Conservation (phyloP, 2,113 vertebrate genomes). For the Ptychochromis oligacanthus region DNA sequence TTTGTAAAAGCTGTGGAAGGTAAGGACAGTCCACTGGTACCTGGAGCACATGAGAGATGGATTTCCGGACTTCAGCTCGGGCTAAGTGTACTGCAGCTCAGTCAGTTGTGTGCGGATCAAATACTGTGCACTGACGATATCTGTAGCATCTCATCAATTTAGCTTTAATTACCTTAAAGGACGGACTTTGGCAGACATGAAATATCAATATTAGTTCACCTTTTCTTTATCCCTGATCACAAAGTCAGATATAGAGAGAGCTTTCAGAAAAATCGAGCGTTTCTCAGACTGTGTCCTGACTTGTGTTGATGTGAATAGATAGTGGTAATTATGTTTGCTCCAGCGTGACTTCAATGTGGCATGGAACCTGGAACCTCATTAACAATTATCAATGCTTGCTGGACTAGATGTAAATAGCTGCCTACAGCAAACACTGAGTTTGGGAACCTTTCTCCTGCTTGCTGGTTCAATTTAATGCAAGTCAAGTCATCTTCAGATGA, state of each 20-base stretch:
- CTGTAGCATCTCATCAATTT: not conserved
- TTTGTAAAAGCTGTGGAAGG: not conserved
- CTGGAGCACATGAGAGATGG: not conserved
- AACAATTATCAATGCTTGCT: not conserved
- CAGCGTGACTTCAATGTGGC: not conserved
- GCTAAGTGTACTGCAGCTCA: not conserved
- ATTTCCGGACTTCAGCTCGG: not conserved
- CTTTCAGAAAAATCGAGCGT: not conserved
- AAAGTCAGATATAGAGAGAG: not conserved
- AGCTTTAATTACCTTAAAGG: not conserved
- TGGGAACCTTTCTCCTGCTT: not conserved
- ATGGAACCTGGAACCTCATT: constrained; percentile 1
- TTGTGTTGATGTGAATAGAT: not conserved
- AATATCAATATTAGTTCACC: not conserved
- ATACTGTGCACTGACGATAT: not conserved
- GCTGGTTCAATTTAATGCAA: not conserved
- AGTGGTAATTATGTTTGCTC: not conserved
- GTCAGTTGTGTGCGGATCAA: not conserved
- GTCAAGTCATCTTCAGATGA: not conserved
- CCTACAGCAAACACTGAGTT: not conserved
- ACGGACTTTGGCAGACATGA: not conserved
- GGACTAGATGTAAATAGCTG: not conserved
- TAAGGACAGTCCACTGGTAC: not conserved
- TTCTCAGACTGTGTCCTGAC: not conserved
- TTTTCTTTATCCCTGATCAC: not conserved